phyloP scores from a whole-genome alignment of 2,888 invertebrate species.

The Myopa testacea region DNA sequence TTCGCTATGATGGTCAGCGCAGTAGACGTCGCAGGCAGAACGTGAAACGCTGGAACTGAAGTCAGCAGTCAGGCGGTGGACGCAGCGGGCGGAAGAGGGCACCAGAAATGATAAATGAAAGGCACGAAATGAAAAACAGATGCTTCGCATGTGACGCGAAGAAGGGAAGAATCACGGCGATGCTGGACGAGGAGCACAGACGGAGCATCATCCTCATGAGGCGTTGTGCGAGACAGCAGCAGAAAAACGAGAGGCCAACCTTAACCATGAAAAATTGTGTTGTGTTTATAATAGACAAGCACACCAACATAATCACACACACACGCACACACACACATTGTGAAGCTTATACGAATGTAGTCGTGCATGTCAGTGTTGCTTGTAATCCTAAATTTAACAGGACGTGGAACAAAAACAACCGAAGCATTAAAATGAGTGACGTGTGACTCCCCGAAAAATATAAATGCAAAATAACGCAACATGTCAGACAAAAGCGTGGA shows the following conservation, averaged over 20 bases:
- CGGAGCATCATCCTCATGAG: conserved; percentile 16
- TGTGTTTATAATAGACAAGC: neutral
- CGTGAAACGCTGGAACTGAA: conserved; percentile 19
- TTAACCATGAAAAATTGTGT: conserved; percentile 32
- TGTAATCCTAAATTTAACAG: conserved; percentile 30
- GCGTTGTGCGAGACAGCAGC: neutral
- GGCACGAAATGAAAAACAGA: conserved; percentile 39
- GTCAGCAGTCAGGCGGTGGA: neutral
- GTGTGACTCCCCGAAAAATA: neutral
- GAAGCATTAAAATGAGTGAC: conserved; percentile 11
- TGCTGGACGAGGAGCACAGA: conserved; percentile 6
- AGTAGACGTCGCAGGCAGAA: neutral
- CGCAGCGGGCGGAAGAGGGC: neutral
- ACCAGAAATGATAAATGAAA: conserved; percentile 35
- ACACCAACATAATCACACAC: conserved; percentile 15
- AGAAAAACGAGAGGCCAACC: neutral
- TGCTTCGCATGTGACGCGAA: conserved; percentile 29
- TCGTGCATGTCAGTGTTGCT: conserved; percentile 7
- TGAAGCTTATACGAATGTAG: neutral
- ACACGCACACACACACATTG: conserved; percentile 2
- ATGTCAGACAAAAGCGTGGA: too few relatives aligned
- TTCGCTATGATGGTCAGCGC: conserved; percentile 53
- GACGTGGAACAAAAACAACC: conserved; percentile 21
- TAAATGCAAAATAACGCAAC: neutral
- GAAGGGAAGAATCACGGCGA: conserved; percentile 12